A percentile compares a stretch with the other conserved stretches of the same genome.
Conservation (phyloP, 2,888 invertebrate genomes). For the Ochlodes sylvanus region DNA sequence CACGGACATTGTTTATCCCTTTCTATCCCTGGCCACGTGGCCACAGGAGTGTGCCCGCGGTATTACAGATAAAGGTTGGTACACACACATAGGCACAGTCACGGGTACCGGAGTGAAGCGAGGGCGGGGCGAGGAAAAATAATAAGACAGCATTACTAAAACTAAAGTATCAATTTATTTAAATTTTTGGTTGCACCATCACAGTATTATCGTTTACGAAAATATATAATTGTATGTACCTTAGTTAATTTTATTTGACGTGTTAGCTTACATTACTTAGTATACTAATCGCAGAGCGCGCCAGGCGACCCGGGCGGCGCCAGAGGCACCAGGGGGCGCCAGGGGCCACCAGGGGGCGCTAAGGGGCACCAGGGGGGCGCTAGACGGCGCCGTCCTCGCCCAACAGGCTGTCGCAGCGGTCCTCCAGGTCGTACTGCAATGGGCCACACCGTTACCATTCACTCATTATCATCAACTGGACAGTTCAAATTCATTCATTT, state of each 20-base stretch:
- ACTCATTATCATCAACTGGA: not conserved
- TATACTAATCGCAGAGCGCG: not conserved
- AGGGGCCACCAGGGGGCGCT: not conserved
- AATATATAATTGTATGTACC: slow-evolving; percentile 29
- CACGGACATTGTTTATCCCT: too few species aligned
- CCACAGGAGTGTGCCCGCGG: too few species aligned
- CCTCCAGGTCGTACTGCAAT: slow-evolving; percentile 90
- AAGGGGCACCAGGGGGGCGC: too few species aligned
- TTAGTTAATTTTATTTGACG: not conserved
- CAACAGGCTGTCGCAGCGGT: slow-evolving; percentile 91
- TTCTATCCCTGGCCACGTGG: too few species aligned
- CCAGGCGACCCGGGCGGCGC: not conserved
- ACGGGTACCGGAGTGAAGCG: too few species aligned
- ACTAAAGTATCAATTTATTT: slow-evolving; percentile 35
- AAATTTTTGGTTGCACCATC: slow-evolving; percentile 65
- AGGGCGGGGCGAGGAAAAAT: not conserved
- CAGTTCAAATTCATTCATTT: too few species aligned
- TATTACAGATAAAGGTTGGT: too few species aligned
- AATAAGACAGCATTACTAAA: slow-evolving; percentile 1
- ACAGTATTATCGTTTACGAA: slow-evolving; percentile 65
- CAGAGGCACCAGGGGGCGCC: not conserved
- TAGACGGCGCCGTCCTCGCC: slow-evolving; percentile 59
- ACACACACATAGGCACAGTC: too few species aligned
- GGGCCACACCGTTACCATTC: slow-evolving; percentile 7
- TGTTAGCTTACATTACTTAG: not conserved